Evolutionary conservation across 92 coral and sea anemone species (phyloP).

Genomic region (Porites lobata): DNA sequence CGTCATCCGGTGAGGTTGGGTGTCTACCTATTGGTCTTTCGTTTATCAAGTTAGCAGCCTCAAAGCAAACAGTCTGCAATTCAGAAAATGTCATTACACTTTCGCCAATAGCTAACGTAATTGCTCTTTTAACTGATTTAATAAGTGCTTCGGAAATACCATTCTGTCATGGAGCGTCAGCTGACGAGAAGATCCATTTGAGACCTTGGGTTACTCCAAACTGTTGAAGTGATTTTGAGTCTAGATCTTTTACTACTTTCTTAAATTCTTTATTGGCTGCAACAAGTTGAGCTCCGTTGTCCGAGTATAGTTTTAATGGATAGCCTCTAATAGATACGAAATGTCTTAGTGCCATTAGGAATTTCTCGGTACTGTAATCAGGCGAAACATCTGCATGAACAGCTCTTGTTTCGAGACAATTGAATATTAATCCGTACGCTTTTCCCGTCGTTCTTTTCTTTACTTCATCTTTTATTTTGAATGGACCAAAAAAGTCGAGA

Average conservation of each 20-base stretch:
- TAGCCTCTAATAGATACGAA: slow-evolving; percentile 43
- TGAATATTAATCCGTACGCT: slow-evolving; percentile 30
- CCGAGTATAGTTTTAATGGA: slow-evolving; percentile 30
- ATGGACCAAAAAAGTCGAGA: slow-evolving; percentile 60
- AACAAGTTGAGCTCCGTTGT: slow-evolving; percentile 44
- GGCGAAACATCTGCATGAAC: slow-evolving; percentile 29
- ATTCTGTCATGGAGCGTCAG: slow-evolving; percentile 71
- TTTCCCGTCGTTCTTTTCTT: slow-evolving; percentile 26
- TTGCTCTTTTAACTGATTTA: too few species aligned
- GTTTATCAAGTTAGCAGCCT: too few species aligned
- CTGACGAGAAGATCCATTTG: slow-evolving; percentile 36
- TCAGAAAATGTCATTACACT: too few species aligned
- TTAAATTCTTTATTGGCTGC: slow-evolving; percentile 7
- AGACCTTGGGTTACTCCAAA: background rate
- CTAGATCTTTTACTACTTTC: background rate
- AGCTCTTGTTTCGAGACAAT: slow-evolving; percentile 36
- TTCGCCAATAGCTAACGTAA: too few species aligned
- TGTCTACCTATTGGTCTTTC: too few species aligned
- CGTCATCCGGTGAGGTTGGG: too few species aligned
- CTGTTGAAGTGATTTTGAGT: background rate
- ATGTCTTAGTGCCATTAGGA: slow-evolving; percentile 29
- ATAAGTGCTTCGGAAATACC: slow-evolving; percentile 41
- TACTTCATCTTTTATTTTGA: slow-evolving; percentile 37
- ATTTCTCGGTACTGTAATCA: slow-evolving; percentile 33
- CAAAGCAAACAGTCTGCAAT: too few species aligned